phyloP scores from a whole-genome alignment of 2,113 vertebrate genomes.

The Brachirus orientalis region DNA sequence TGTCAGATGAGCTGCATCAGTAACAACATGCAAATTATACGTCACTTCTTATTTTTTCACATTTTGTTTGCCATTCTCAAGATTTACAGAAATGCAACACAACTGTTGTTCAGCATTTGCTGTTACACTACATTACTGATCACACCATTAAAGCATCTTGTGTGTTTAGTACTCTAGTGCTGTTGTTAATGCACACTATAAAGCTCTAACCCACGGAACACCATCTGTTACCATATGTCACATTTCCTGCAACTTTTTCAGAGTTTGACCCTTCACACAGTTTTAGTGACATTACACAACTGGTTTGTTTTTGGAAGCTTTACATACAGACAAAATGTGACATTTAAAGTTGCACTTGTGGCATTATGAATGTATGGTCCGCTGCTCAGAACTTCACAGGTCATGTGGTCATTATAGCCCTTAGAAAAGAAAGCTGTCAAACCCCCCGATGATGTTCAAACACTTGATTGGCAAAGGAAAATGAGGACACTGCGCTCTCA shows the following conservation, averaged over 20 bases:
- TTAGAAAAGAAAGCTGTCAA: conserved; percentile 14
- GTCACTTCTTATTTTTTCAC: too few species aligned
- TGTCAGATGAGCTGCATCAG: neutral
- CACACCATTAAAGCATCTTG: neutral
- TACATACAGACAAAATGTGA: too few species aligned
- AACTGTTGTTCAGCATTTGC: too few species aligned
- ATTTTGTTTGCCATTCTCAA: too few species aligned
- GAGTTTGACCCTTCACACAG: neutral
- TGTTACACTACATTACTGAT: neutral
- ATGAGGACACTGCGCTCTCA: conserved; percentile 2
- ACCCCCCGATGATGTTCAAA: conserved; percentile 5
- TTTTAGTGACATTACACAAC: neutral
- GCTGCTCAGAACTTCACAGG: neutral
- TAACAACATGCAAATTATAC: too few species aligned
- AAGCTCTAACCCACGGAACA: neutral
- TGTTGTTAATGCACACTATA: neutral
- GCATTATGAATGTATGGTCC: neutral
- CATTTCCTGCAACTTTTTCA: neutral
- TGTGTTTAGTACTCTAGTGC: neutral
- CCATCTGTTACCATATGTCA: neutral
- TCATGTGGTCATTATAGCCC: conserved; percentile 3
- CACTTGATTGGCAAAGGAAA: conserved; percentile 42
- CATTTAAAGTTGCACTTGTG: too few species aligned
- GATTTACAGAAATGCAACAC: too few species aligned
- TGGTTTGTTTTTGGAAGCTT: neutral